phyloP scores from a whole-genome alignment of 2,113 vertebrate genomes.

The Tyrannus savana region DNA sequence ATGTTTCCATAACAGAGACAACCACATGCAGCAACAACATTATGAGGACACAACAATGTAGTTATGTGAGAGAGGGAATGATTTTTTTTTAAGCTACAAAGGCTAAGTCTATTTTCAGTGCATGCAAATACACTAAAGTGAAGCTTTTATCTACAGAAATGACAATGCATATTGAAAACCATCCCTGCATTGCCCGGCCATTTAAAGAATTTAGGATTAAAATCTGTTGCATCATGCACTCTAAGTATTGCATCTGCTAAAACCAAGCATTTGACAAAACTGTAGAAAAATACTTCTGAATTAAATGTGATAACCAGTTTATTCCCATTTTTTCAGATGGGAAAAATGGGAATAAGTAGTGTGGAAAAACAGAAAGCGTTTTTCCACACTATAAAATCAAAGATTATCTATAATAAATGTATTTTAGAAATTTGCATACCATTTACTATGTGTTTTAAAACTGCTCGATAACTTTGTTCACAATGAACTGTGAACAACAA shows the following conservation, averaged over 20 bases:
- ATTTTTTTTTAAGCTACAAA: neutral
- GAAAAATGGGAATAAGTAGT: too few relatives aligned
- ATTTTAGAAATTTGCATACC: neutral
- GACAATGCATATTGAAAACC: neutral
- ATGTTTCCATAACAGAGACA: neutral
- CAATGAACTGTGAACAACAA: neutral
- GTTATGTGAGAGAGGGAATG: neutral
- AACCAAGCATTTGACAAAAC: neutral
- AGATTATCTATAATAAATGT: neutral
- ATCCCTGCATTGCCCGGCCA: neutral
- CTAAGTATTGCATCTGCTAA: neutral
- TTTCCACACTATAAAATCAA: rapidly evolving
- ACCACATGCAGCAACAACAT: neutral
- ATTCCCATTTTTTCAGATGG: neutral
- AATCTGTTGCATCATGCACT: neutral
- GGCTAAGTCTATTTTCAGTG: neutral
- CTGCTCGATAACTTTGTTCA: neutral
- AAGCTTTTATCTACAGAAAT: neutral
- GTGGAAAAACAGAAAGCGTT: neutral
- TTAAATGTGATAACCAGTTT: neutral
- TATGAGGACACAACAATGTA: neutral
- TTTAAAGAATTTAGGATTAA: neutral
- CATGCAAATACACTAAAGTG: neutral
- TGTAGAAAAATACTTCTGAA: neutral
- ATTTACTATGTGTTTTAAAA: neutral